Conservation (phyloP, 1,140 invertebrate species). For the Drosophila watanabei region DNA sequence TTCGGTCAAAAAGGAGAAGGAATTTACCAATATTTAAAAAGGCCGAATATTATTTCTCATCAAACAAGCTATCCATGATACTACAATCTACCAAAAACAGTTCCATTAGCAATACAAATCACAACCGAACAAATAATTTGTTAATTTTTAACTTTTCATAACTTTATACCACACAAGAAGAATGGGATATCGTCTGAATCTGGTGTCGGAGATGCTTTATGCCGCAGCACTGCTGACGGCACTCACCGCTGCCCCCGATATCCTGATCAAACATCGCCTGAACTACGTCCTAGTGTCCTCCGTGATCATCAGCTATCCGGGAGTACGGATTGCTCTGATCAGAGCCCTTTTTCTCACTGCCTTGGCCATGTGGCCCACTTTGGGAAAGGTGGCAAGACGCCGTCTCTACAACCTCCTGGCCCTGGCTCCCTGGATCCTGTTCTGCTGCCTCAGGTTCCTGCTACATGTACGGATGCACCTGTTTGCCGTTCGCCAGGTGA, state of each 20-base stretch:
- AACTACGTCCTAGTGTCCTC: too few species aligned
- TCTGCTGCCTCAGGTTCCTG: neutral
- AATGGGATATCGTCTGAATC: neutral
- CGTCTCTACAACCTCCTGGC: neutral
- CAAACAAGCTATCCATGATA: neutral
- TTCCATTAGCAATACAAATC: neutral
- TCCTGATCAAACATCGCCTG: neutral
- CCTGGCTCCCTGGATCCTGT: neutral
- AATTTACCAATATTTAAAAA: too few species aligned
- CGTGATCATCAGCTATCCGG: neutral
- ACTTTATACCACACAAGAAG: neutral
- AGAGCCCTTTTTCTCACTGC: neutral
- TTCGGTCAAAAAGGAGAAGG: too few species aligned
- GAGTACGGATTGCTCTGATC: rapidly evolving
- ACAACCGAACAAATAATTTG: neutral
- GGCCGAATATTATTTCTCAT: neutral
- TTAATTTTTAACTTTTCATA: neutral
- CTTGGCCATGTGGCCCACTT: neutral
- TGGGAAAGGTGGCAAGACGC: neutral
- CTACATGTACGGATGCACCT: neutral
- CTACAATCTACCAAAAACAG: neutral
- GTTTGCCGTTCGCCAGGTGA: neutral
- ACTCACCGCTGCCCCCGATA: neutral
- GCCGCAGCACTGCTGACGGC: neutral
- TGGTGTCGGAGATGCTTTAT: neutral